Evolutionary conservation across 2,113 vertebrate genomes (phyloP), one percentile per base, ranked within the genome.

Genomic region (Balaeniceps rex): DNA sequence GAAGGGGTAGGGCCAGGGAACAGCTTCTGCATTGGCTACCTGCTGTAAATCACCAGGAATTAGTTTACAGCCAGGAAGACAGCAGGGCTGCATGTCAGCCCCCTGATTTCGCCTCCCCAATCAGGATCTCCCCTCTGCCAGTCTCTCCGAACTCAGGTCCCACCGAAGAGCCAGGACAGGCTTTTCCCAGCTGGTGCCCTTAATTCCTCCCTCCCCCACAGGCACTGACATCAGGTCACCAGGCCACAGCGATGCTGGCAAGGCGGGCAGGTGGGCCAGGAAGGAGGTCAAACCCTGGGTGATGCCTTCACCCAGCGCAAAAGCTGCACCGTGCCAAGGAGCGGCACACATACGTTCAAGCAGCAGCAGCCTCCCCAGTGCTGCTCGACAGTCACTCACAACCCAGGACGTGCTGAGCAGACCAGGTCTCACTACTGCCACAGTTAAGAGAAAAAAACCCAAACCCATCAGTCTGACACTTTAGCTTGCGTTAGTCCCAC

Each of bases 291-390:
- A 68, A 84, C 49, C 65, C 86, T 42, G 26, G 33, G 52, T 26
- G 61, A 78, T 47, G 26, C 54, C 77, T 49, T 71, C 77, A 40
- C 24, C 16, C 34, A 17, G 8, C 49, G 42, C 42, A 89, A 64
- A 78, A 89, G 13, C 25, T 2, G 1, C 4, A 54, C 11, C 2
- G 1, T 4, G 9, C 29, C 82, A 58, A 54, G 51, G 40, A 55
- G 28, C 1, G 0, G 49, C 46, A 84, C 40, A 19, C 1, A 0
- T 4, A 44, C 2, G 1, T 36, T 16, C 64, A 28, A 69, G 54
- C 14, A 58, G 25, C 38, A 61, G 51, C 42, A 47, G 51, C 19
- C 34, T 38, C 38, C 44, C 34, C 31, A 7, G 1, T 0, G 0
- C 40, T 3, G 0, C 57, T 47, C 1, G 0, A 69, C 19, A 28